Evolutionary conservation across 2,113 vertebrate species (phyloP).

Genomic region (Spilogale gracilis): DNA sequence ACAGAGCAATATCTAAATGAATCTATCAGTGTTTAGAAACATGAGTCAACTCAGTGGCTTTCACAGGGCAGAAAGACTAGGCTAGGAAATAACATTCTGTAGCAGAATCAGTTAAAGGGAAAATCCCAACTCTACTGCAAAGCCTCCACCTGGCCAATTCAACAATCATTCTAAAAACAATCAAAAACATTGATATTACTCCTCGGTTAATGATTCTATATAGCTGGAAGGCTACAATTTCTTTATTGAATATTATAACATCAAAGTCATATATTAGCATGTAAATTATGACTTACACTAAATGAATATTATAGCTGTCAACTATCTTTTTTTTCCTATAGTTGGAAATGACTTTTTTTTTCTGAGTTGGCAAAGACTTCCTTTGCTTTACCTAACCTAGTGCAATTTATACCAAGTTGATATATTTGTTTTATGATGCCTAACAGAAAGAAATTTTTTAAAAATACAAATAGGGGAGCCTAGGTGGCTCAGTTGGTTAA

Average conservation of each 20-base stretch:
- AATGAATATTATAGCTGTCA: not conserved
- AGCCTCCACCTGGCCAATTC: not conserved
- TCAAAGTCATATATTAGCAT: slow-evolving; percentile 14
- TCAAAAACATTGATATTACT: slow-evolving; percentile 15
- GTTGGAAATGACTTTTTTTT: not conserved
- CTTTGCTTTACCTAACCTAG: not conserved
- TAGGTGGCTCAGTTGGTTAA: no score
- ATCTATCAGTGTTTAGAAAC: slow-evolving; percentile 50
- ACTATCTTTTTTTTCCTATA: not conserved
- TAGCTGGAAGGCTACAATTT: not conserved
- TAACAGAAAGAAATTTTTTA: not conserved
- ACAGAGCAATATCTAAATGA: not conserved
- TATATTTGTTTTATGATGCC: not conserved
- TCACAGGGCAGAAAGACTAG: not conserved
- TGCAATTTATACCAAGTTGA: not conserved
- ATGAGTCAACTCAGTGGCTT: slow-evolving; percentile 20
- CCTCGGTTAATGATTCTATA: slow-evolving; percentile 3
- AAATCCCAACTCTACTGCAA: slow-evolving; percentile 35
- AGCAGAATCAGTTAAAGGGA: not conserved
- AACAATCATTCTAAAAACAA: slow-evolving; percentile 43
- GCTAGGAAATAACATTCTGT: slow-evolving; percentile 44
- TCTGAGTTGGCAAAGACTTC: not conserved
- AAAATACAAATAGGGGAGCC: no score
- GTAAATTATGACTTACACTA: not conserved
- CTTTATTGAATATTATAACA: not conserved